phyloP scores from a whole-genome alignment of 2,888 invertebrate species.

The Germaria angustata region DNA sequence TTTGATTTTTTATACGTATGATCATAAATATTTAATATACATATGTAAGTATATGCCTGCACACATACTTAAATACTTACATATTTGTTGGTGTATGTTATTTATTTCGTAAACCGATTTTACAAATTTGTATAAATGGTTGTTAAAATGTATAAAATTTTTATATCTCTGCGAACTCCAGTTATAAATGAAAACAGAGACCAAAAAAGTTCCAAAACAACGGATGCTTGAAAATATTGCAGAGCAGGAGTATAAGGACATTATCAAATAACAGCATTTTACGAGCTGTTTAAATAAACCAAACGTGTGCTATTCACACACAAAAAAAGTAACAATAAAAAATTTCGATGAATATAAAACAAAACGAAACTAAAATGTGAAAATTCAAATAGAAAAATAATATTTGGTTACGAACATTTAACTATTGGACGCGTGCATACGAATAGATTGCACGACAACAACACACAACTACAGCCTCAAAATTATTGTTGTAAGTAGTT shows the following conservation, averaged over 20 bases:
- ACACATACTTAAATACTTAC: too few species aligned
- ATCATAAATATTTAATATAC: too few species aligned
- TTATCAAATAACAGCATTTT: slow-evolving; percentile 53
- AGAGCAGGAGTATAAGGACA: slow-evolving; percentile 34
- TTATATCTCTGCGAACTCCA: slow-evolving; percentile 10
- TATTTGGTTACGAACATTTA: slow-evolving; percentile 33
- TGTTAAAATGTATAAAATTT: neutral
- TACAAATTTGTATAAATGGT: too few species aligned
- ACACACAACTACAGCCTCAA: slow-evolving; percentile 26
- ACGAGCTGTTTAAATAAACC: slow-evolving; percentile 53
- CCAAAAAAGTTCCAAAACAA: slow-evolving; percentile 19
- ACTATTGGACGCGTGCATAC: slow-evolving; percentile 58
- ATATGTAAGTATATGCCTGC: too few species aligned
- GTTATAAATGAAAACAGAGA: slow-evolving; percentile 26
- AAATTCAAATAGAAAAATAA: slow-evolving; percentile 52
- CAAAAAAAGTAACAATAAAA: neutral
- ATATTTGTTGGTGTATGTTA: too few species aligned
- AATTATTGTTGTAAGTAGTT: slow-evolving; percentile 47
- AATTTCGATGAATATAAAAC: slow-evolving; percentile 7
- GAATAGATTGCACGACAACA: slow-evolving; percentile 51
- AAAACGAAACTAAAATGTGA: slow-evolving; percentile 40
- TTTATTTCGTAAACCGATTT: too few species aligned
- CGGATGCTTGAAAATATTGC: slow-evolving; percentile 16
- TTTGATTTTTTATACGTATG: too few species aligned
- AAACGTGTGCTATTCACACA: slow-evolving; percentile 54